A percentile compares a stretch with the other conserved stretches of the same genome.
Evolutionary conservation across 1,140 invertebrate genomes (phyloP).

Genomic region (Babylonia areolata): DNA sequence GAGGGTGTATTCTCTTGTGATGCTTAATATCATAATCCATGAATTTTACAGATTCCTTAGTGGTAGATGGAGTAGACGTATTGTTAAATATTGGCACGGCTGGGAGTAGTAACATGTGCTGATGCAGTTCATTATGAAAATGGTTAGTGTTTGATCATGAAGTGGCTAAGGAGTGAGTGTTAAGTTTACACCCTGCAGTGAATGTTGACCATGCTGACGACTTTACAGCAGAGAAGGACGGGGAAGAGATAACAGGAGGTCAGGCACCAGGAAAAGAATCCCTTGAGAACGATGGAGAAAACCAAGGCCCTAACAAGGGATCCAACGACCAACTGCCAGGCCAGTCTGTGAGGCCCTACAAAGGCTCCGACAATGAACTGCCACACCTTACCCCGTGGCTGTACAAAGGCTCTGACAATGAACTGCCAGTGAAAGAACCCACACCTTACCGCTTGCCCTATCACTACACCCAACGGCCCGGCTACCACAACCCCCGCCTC

Average conservation of each 20-base stretch:
- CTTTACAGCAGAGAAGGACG: background rate
- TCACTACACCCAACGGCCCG: background rate
- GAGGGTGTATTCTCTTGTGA: no score
- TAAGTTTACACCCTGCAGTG: background rate
- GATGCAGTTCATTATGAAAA: no score
- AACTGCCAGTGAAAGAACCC: background rate
- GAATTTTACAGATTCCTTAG: no score
- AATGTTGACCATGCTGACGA: background rate
- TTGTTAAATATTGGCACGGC: no score
- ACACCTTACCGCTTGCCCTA: background rate
- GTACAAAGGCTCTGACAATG: background rate
- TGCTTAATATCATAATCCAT: no score
- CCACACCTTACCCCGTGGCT: background rate
- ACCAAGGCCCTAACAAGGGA: background rate
- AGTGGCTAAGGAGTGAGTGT: no score
- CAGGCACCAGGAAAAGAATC: background rate
- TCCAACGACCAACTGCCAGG: background rate
- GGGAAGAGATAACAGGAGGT: background rate
- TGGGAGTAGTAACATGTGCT: no score
- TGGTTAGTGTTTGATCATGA: no score
- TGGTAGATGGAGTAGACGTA: no score
- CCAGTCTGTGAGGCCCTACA: background rate
- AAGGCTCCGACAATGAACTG: background rate
- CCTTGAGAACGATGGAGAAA: background rate
- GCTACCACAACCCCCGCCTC: slow-evolving; percentile 2